Evolutionary conservation across 2,113 vertebrate species (phyloP), one percentile per base, ranked within the genome.

Genomic region (Colinus virginianus): DNA sequence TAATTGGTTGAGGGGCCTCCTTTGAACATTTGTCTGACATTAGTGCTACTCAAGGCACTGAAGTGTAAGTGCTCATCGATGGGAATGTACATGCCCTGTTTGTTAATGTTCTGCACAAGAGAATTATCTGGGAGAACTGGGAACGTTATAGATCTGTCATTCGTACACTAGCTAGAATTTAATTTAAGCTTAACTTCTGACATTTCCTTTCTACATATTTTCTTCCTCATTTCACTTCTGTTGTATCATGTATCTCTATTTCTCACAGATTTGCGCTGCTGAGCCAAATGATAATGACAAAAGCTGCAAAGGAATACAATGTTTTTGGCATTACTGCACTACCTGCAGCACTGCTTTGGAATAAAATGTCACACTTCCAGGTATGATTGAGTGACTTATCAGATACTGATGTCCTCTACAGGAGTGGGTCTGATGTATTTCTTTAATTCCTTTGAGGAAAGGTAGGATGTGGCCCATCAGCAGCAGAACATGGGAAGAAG

Each of bases 161-260:
- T 92, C 36, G 2, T 53, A 75, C 13, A 91, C 2, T 23, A 88
- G 87, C 82, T 88, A 68, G 76, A 88, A 95, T 91, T 95, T 90
- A 94, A 96, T 96, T 95, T 90, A 56, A 86, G 93, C 90, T 94
- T 84, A 53, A 42, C 94, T 95, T 95, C 85, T 93, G 93, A 94
- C 19, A 2, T 91, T 90, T 95, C 53, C 62, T 93, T 94, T 91
- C 89, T 76, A 86, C 66, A 18, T 19, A 91, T 95, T 96, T 95
- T 96, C 95, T 94, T 94, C 91, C 88, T 82, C 87, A 91, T 95
- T 95, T 94, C 91, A 38, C 72, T 95, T 76, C 87, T 93, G 76
- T 76, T 95, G 84, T 84, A 94, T 88, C 71, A 32, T 83, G 91
- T 78, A 71, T 80, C 87, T 86, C 81, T 87, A 40, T 40, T 87